Evolutionary conservation across 2,797 vertebrate genomes (phyloP), one percentile per base, ranked within the genome.

Genomic region (Spizella passerina): DNA sequence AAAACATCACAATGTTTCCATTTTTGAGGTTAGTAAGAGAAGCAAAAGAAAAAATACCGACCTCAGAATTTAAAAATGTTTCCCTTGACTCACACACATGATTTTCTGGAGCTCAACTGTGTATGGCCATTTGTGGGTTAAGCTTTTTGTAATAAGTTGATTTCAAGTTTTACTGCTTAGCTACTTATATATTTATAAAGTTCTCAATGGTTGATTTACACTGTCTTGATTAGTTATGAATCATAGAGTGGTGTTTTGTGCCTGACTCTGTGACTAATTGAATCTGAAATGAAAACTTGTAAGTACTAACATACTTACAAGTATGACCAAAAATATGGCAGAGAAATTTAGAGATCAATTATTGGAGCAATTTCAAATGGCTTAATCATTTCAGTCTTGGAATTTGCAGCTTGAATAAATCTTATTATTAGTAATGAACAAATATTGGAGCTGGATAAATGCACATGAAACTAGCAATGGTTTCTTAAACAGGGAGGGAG

Each of bases 401-500:
- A 95, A 93, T 90, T 95, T 75, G 68, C 50, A 90, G 80, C 91
- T 90, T 86, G 82, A 94, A 93, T 90, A 92, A 88, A 91, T 93
- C 76, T 94, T 82, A 65, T 61, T 86, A 94, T 71, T 86, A 95
- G 69, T 76, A 93, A 71, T 90, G 88, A 96, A 93, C 76, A 96
- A 88, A 88, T 50, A 82, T 27, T 96, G 91, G 91, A 93, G 34
- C 82, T 46, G 38, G 92, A 96, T 73, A 88, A 96, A 73, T 59
- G 86, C 75, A 91, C 68, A 92, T 60, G 56, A 70, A 94, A 72
- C 60, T 70, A 89, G 75, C 44, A 89, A 77, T 66, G 86, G n/a
- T 85, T 87, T 91, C 68, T 94, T 70, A 60, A 92, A 80, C 34
- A 68, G 52, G n/a, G 81, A 93, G 70, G 50, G 20, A 87, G 71